Percentiles rank a stretch among this genome's conserved stretches.
Conservation (phyloP, 2,797 vertebrate species). For the Argentina silus region DNA sequence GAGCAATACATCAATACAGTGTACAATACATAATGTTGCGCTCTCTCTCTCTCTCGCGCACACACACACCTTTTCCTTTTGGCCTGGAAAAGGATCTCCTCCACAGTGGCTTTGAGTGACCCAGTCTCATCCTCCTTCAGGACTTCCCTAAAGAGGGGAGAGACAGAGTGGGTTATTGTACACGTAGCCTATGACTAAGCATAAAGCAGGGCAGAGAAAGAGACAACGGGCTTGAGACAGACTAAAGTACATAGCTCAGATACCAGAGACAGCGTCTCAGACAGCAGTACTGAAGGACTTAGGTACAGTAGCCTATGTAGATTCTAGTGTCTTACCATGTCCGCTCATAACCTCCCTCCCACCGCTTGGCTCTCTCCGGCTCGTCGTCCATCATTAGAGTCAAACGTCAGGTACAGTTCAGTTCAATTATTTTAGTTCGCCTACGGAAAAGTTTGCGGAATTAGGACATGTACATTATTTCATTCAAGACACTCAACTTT, state of each 20-base stretch:
- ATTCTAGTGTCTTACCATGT: constrained; percentile 82
- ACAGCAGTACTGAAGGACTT: too few species aligned
- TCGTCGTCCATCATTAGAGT: constrained; percentile 88
- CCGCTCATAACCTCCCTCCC: constrained; percentile 97
- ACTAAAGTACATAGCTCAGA: too few species aligned
- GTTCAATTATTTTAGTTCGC: background rate
- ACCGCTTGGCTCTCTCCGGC: constrained; percentile 92
- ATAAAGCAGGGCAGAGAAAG: background rate
- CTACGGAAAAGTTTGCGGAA: background rate
- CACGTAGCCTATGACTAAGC: background rate
- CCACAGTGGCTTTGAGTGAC: constrained; percentile 92
- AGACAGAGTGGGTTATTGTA: background rate
- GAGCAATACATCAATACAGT: too few species aligned
- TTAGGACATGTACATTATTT: too few species aligned
- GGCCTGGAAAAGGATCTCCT: constrained; percentile 94
- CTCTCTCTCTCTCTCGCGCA: background rate
- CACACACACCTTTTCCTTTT: constrained; percentile 90
- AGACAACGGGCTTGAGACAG: too few species aligned
- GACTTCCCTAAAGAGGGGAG: constrained; percentile 82
- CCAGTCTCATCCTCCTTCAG: constrained; percentile 97
- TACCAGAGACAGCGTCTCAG: too few species aligned
- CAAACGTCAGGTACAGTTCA: background rate
- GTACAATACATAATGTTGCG: too few species aligned
- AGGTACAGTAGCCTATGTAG: background rate
- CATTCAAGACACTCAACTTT: too few species aligned